phyloP scores from a whole-genome alignment of 2,797 vertebrate species.

The Pangasius krempfi region DNA sequence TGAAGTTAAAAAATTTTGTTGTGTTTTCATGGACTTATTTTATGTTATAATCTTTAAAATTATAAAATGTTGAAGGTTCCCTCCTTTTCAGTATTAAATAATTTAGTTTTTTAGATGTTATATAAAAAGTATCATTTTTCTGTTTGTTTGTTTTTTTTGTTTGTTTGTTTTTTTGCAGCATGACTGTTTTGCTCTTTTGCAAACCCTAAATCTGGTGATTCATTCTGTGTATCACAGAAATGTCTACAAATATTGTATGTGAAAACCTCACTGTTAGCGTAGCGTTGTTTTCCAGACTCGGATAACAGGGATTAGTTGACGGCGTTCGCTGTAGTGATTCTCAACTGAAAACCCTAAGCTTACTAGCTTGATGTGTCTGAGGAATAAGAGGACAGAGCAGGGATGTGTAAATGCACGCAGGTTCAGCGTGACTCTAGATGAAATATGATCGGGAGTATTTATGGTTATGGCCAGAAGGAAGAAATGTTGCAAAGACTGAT shows the following conservation, averaged over 20 bases:
- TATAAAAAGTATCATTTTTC: background rate
- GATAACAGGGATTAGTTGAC: background rate
- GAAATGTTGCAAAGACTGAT: background rate
- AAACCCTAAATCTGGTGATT: constrained; percentile 17
- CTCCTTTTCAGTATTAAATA: background rate
- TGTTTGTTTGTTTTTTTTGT: too few relatives aligned
- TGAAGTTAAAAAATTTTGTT: background rate
- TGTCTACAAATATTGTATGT: background rate
- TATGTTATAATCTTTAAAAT: background rate
- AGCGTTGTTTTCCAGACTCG: background rate
- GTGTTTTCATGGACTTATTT: background rate
- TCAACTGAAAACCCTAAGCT: background rate
- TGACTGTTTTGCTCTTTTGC: background rate
- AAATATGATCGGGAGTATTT: constrained; percentile 36
- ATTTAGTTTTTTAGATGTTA: background rate
- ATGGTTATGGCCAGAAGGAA: constrained; percentile 25
- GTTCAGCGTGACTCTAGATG: constrained; percentile 12
- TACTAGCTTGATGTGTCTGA: background rate
- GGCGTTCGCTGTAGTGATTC: background rate
- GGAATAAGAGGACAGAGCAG: background rate
- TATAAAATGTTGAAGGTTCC: background rate
- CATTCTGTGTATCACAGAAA: background rate
- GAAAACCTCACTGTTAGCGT: constrained; percentile 6
- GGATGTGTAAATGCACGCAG: background rate
- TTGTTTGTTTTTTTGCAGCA: background rate